Conservation (phyloP, 2,797 vertebrate genomes). For the Pelochelys cantorii region DNA sequence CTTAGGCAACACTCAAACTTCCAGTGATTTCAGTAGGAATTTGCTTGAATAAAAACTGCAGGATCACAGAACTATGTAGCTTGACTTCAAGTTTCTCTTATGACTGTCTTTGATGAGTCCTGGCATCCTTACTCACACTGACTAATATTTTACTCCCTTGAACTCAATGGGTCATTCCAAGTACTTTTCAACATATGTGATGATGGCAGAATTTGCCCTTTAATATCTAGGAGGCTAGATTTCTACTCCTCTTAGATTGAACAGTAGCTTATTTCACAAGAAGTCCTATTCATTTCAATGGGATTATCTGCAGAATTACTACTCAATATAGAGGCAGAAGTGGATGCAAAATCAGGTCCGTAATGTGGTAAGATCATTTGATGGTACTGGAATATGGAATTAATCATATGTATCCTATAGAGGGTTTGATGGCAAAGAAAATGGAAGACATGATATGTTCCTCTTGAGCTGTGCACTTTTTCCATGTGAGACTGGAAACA, state of each 20-base stretch:
- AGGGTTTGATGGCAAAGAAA: not conserved
- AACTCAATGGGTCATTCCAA: not conserved
- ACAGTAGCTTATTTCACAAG: not conserved
- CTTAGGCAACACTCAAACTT: no score
- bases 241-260: not conserved
- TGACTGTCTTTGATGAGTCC: not conserved
- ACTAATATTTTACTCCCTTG: not conserved
- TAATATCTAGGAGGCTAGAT: not conserved
- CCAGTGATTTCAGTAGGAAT: not conserved
- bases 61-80: not conserved
- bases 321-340: not conserved
- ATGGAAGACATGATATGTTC: not conserved
- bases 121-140: not conserved
- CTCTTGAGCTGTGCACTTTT: not conserved
- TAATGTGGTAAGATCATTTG: not conserved
- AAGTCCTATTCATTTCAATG: not conserved
- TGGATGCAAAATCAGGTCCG: not conserved
- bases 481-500: not conserved
- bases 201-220: not conserved
- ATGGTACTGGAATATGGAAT: not conserved
- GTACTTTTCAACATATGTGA: not conserved
- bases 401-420: not conserved
- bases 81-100: not conserved
- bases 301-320: not conserved
- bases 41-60: not conserved